phyloP scores from a whole-genome alignment of 2,113 vertebrate species.

The Epinephelus fuscoguttatus region DNA sequence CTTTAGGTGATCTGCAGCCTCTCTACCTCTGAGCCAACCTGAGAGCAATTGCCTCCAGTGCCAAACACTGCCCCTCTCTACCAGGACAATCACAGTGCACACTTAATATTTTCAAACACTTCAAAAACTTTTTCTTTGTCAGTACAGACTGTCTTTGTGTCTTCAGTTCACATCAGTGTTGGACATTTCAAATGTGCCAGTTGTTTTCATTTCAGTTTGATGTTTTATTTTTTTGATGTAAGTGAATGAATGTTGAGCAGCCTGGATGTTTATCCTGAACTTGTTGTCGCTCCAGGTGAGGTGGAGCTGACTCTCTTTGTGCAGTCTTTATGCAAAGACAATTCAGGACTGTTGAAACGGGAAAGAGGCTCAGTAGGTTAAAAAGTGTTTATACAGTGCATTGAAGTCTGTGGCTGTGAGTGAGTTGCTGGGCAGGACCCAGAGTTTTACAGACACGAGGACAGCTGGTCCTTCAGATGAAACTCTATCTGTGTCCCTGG shows the following conservation, averaged over 20 bases:
- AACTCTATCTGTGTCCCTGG: constrained; percentile 61
- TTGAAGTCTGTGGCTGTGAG: constrained; percentile 1
- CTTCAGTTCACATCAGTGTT: background rate
- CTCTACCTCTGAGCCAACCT: constrained; percentile 43
- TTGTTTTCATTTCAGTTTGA: background rate
- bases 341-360: constrained; percentile 13
- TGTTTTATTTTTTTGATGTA: background rate
- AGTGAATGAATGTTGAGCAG: background rate
- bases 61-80: background rate
- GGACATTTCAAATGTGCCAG: constrained; percentile 32
- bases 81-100: background rate
- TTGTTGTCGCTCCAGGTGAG: background rate
- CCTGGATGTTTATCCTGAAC: background rate
- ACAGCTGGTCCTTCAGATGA: constrained; percentile 63
- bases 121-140: background rate
- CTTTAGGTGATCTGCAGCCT: background rate
- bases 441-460: constrained; percentile 56
- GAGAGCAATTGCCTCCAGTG: constrained; percentile 4
- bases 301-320: constrained; percentile 24
- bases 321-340: constrained; percentile 3
- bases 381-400: background rate
- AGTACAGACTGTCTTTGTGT: background rate
- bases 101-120: background rate
- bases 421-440: constrained; percentile 71
- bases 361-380: background rate